Conservation (phyloP, 1,140 invertebrate species). For the Platorchestia sp. region DNA sequence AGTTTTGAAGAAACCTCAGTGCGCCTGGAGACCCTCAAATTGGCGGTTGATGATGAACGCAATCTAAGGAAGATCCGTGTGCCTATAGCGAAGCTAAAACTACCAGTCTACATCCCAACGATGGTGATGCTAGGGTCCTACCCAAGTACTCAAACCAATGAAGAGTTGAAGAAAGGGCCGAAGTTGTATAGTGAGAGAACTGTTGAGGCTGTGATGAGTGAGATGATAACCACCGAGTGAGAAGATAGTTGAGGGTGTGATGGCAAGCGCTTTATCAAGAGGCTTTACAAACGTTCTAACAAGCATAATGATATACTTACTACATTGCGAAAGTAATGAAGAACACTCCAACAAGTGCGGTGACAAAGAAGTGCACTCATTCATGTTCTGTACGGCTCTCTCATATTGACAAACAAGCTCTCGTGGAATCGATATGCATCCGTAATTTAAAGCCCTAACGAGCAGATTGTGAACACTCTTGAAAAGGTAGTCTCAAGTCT, state of each 20-base stretch:
- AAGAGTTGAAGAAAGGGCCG: background rate
- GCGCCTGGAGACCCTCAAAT: background rate
- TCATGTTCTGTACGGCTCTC: background rate
- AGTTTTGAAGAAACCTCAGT: background rate
- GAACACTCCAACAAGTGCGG: background rate
- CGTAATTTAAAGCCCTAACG: background rate
- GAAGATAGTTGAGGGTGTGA: background rate
- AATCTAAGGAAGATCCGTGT: background rate
- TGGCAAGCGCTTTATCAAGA: background rate
- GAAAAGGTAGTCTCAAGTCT: background rate
- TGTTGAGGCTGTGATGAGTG: background rate
- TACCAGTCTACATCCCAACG: background rate
- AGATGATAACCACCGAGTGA: background rate
- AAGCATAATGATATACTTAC: too few relatives aligned
- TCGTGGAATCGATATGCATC: background rate
- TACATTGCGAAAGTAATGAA: background rate
- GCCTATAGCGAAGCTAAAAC: background rate
- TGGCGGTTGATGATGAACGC: background rate
- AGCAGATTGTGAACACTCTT: background rate
- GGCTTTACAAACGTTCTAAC: background rate
- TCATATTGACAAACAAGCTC: background rate
- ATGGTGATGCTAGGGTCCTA: too few relatives aligned
- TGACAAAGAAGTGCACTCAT: background rate
- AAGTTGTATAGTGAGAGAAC: background rate
- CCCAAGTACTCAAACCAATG: too few relatives aligned